Evolutionary conservation across 2,113 vertebrate species (phyloP).

Genomic region (Vicugna pacos): DNA sequence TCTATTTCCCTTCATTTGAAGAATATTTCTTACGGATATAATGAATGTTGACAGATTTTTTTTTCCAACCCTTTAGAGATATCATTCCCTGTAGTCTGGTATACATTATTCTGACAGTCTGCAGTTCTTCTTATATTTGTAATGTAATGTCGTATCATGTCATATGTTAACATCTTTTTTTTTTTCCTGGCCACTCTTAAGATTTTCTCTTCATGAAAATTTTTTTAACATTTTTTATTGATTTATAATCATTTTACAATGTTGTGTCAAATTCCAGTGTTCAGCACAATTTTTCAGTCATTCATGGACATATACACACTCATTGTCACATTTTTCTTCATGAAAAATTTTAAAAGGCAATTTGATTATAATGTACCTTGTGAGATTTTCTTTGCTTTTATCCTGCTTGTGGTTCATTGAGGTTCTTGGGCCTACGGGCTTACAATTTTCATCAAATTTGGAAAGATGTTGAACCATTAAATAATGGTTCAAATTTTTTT

Average conservation of each 20-base stretch:
- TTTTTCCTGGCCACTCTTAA: not conserved
- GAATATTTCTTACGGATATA: not conserved
- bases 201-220: not conserved
- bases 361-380: not conserved
- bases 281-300: too few species aligned
- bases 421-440: not conserved
- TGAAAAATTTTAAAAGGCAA: not conserved
- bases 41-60: not conserved
- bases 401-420: not conserved
- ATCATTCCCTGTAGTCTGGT: not conserved
- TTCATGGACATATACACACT: too few species aligned
- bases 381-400: not conserved
- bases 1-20: not conserved
- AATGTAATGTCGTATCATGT: not conserved
- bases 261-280: too few species aligned
- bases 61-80: not conserved
- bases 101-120: not conserved
- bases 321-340: not conserved
- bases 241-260: too few species aligned
- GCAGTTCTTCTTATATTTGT: not conserved
- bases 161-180: not conserved
- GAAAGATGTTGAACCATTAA: not conserved
- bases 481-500: not conserved
- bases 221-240: not conserved
- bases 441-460: not conserved